Base-by-base conservation (phyloP, 1,140 invertebrate genomes). In the Ephestia elutella region DNA sequence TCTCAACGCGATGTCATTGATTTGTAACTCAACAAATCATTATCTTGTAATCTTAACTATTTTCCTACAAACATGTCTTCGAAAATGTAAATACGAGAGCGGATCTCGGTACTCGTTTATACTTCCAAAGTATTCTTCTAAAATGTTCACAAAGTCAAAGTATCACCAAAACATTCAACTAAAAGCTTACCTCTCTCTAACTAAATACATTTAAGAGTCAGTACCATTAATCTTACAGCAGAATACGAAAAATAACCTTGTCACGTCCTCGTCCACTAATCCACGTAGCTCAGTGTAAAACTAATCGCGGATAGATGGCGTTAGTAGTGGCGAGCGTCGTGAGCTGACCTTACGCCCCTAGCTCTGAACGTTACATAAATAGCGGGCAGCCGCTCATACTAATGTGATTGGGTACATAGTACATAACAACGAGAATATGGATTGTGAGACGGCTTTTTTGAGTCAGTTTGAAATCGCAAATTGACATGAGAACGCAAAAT, bases 351-450 rank as follows among this genome's bases (percentile, higher is more conserved):
- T 44, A 44, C 38, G 38, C 38, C 38, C 38, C 38, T 44, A 15
- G 38, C 13, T 38, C 32, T 44, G 38, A 44, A 44, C 38, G 38
- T 44, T 44, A 44, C 38, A 7, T 44, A 44, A 44, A 44, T 44
- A 44, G 38, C 38, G 38, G 38, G 10, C 38, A 15, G 38, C 38
- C 2, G 13, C 7, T 15, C 38, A 44, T 44, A 44, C 38, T 44
- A 44, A 44, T 44, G 13, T 44, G 38, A 44, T 15, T 44, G 38
- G n/a, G 38, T 44, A 44, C 38, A 15, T 44, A 44, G 38, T n/a
- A 15, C 38, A 44, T 44, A 44, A 17, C 0, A 15, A 44, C 15
- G 15, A 15, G 15, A 15, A 44, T 32, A 7, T 10, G 15, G 15
- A 44, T 15, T 8, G 38, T 15, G 5, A 10, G 38, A 17, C n/a